A percentile compares a stretch with the other conserved stretches of the same genome.
Evolutionary conservation across 2,797 vertebrate species (phyloP).

Genomic region (Anguilla pacifica): DNA sequence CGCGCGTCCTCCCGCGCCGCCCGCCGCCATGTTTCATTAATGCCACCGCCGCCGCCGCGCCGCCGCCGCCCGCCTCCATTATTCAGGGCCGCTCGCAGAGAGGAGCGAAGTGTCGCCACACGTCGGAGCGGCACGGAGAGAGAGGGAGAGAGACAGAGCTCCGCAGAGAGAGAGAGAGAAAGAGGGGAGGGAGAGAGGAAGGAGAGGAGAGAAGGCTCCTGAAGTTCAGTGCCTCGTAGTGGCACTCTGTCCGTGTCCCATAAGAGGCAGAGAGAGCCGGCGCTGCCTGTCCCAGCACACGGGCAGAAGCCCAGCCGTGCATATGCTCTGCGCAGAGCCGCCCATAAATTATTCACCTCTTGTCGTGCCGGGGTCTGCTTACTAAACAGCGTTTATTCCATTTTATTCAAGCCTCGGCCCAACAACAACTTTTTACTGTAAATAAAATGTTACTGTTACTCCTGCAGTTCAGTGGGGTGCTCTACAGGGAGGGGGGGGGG

Average conservation of each 20-base stretch:
- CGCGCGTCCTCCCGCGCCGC: slow-evolving; percentile 63
- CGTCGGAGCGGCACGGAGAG: slow-evolving; percentile 52
- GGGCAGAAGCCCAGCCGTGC: slow-evolving; percentile 66
- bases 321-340: slow-evolving; percentile 66
- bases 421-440: slow-evolving; percentile 1
- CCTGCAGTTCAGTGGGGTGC: background rate
- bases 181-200: slow-evolving; percentile 60
- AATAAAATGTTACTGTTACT: background rate
- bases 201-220: slow-evolving; percentile 68
- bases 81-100: slow-evolving; percentile 81
- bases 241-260: slow-evolving; percentile 73
- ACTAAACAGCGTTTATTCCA: slow-evolving; percentile 58
- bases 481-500: background rate
- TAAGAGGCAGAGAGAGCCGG: slow-evolving; percentile 64
- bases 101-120: slow-evolving; percentile 77
- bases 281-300: slow-evolving; percentile 65
- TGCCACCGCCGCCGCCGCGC: slow-evolving; percentile 70
- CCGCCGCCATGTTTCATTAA: slow-evolving; percentile 88
- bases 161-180: slow-evolving; percentile 41
- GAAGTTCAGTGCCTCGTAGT: slow-evolving; percentile 74
- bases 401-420: slow-evolving; percentile 45
- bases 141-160: slow-evolving; percentile 41
- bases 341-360: slow-evolving; percentile 80
- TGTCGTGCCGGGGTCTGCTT: slow-evolving; percentile 65
- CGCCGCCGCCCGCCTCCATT: slow-evolving; percentile 75